These are phyloP conservation scores for Parelbella ahira DNA, from an alignment of 2,888 invertebrate genomes.

Conservation along the genomic window DNA sequence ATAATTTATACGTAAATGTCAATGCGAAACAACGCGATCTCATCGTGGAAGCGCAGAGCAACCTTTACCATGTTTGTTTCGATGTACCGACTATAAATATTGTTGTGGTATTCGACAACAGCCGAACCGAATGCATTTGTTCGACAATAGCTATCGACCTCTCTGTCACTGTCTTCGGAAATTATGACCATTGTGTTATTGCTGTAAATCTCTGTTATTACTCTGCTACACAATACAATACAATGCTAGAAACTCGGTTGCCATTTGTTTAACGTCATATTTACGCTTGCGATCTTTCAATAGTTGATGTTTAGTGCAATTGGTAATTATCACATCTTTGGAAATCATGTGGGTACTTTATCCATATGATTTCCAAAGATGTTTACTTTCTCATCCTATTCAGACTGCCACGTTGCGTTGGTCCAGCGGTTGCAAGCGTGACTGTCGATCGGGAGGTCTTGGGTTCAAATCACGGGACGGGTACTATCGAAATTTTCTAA, in stretches of 20 bases:
- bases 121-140: constrained; percentile 14
- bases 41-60: too few species aligned
- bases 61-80: too few species aligned
- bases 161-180: constrained; percentile 26
- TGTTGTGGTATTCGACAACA: background rate
- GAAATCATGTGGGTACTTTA: too few species aligned
- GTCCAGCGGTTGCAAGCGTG: too few species aligned
- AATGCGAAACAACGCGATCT: too few species aligned
- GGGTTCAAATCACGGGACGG: too few species aligned
- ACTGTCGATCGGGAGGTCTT: too few species aligned
- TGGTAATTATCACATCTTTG: constrained; percentile 2
- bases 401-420: too few species aligned
- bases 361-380: too few species aligned
- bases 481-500: too few species aligned
- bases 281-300: background rate
- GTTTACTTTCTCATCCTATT: too few species aligned
- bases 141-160: constrained; percentile 38
- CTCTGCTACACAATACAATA: constrained; percentile 25
- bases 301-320: background rate
- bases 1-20: too few species aligned
- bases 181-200: constrained; percentile 28
- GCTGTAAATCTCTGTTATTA: constrained; percentile 28
- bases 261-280: constrained; percentile 30
- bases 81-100: background rate
- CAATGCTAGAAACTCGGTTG: constrained; percentile 10